Conservation (phyloP, 2,113 vertebrate genomes). For the Stegostoma tigrinum region DNA sequence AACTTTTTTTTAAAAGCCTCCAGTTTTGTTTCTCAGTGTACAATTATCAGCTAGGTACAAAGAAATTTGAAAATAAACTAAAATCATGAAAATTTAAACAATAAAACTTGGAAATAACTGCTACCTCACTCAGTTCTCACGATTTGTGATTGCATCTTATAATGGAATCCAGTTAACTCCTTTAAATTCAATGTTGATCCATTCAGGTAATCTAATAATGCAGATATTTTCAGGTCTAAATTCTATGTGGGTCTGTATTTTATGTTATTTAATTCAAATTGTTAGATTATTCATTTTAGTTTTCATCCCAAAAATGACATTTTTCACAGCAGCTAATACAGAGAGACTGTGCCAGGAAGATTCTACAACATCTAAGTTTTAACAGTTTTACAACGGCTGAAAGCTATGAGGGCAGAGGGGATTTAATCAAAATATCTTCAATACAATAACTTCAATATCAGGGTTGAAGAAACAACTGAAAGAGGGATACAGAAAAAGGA, state of each 20-base stretch:
- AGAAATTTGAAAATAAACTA: neutral
- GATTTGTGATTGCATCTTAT: no score
- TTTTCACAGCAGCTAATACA: neutral
- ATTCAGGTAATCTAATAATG: neutral
- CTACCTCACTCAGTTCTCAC: neutral
- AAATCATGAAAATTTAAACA: neutral
- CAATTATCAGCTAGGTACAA: neutral
- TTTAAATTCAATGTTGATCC: neutral
- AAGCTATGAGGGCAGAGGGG: neutral
- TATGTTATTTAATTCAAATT: neutral
- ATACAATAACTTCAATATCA: neutral
- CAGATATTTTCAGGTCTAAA: neutral
- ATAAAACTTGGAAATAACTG: neutral
- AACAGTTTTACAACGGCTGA: neutral
- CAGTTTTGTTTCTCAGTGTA: neutral
- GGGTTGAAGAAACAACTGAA: neutral
- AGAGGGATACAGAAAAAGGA: neutral
- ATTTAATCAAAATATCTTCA: neutral
- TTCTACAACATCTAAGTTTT: neutral
- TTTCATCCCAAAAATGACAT: neutral
- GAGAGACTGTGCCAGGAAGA: neutral
- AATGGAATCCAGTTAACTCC: neutral
- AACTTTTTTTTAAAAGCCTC: neutral
- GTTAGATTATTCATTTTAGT: neutral
- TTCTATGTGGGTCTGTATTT: neutral